phyloP scores from a whole-genome alignment of 2,797 vertebrate genomes.

The Trichosurus vulpecula region DNA sequence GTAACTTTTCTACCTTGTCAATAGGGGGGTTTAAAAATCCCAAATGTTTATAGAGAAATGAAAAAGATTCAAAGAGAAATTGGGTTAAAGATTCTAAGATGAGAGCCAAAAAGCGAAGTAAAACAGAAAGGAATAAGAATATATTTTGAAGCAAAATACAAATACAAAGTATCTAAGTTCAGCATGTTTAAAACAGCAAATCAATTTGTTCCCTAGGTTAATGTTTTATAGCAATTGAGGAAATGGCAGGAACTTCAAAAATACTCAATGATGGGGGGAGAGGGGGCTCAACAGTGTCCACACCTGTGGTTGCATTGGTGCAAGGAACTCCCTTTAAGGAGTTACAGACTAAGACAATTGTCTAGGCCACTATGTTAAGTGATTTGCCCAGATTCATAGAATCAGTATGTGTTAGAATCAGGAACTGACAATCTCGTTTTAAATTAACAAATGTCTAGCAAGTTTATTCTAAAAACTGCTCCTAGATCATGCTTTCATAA shows the following conservation, averaged over 20 bases:
- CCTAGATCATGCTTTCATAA: conserved; percentile 37
- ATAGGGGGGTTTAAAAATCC: conserved; percentile 18
- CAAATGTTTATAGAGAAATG: conserved; percentile 10
- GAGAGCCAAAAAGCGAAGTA: conserved; percentile 11
- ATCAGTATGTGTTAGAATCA: background rate
- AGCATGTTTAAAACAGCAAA: conserved; percentile 13
- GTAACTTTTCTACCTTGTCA: background rate
- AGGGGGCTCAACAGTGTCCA: background rate
- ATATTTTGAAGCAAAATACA: conserved; percentile 36
- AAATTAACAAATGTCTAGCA: conserved; percentile 19
- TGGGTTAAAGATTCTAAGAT: background rate
- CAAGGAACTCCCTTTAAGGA: too few species aligned
- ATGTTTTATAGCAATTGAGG: conserved; percentile 45
- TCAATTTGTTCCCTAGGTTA: background rate
- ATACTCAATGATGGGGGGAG: background rate
- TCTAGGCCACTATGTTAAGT: background rate
- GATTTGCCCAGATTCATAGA: background rate
- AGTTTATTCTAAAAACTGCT: conserved; percentile 4
- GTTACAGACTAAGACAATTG: background rate
- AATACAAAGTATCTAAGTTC: background rate
- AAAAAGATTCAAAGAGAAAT: conserved; percentile 18
- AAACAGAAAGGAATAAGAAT: conserved; percentile 34
- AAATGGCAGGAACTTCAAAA: conserved; percentile 41
- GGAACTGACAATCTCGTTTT: conserved; percentile 32
- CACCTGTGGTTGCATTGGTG: too few species aligned